Conservation (phyloP, 2,888 invertebrate species). For the Vanessa cardui region DNA sequence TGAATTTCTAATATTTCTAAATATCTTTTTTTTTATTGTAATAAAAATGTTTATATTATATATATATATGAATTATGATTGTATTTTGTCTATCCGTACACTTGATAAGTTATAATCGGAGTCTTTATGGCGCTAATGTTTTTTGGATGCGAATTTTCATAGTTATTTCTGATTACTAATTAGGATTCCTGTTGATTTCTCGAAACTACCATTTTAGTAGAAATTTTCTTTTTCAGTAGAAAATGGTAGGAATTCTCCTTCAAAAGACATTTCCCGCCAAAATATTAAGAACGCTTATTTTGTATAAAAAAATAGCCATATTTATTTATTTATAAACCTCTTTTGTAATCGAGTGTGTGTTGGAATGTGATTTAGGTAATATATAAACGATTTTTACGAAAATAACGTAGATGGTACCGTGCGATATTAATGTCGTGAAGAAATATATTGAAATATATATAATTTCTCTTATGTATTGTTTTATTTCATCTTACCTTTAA, state of each 20-base stretch:
- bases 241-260: slow-evolving; percentile 26
- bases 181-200: too few species aligned
- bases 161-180: background rate
- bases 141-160: slow-evolving; percentile 27
- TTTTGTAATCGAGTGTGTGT: slow-evolving; percentile 50
- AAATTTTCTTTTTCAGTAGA: background rate
- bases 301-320: slow-evolving; percentile 51
- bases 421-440: slow-evolving; percentile 63
- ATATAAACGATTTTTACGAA: slow-evolving; percentile 50
- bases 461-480: slow-evolving; percentile 69
- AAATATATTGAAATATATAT: slow-evolving; percentile 79
- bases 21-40: too few species aligned
- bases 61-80: too few species aligned
- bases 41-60: too few species aligned
- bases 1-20: too few species aligned
- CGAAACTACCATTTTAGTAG: background rate
- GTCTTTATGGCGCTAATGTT: slow-evolving; percentile 2
- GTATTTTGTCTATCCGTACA: too few species aligned
- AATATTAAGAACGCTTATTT: slow-evolving; percentile 48
- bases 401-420: slow-evolving; percentile 58
- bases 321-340: slow-evolving; percentile 64
- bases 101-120: background rate
- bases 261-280: slow-evolving; percentile 28
- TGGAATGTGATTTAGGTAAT: slow-evolving; percentile 52
- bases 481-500: slow-evolving; percentile 52